A percentile compares a stretch with the other conserved stretches of the same genome.
These are phyloP conservation scores for Callaeas wilsoni DNA, from an alignment of 2,113 vertebrate species.

Conservation along the genomic window DNA sequence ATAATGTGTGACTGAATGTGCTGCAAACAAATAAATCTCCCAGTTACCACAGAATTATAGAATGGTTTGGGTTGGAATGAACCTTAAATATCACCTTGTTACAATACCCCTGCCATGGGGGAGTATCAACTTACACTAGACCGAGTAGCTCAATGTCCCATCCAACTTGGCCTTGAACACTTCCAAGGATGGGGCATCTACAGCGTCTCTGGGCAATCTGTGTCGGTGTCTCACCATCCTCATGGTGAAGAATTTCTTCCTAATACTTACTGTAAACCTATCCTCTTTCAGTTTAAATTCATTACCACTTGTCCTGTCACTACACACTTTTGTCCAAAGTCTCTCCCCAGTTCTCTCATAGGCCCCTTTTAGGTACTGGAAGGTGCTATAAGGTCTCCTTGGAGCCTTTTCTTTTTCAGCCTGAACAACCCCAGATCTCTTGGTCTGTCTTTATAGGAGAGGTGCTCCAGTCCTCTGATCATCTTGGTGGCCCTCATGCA, in stretches of 20 bases:
- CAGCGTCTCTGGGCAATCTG: neutral
- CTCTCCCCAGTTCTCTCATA: neutral
- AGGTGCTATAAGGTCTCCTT: neutral
- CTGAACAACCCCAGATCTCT: neutral
- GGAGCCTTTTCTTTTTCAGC: neutral
- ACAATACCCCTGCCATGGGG: accelerated
- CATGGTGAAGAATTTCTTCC: neutral
- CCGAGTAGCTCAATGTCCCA: neutral
- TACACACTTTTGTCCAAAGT: neutral
- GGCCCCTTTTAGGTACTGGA: neutral
- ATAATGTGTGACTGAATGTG: neutral
- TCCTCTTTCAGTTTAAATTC: neutral
- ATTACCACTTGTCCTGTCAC: neutral
- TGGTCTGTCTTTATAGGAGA: neutral
- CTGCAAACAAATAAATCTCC: neutral
- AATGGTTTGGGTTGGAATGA: neutral
- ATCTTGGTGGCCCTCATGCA: neutral
- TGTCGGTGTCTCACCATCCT: neutral
- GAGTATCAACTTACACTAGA: neutral
- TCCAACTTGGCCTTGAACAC: neutral
- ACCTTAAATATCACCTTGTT: neutral
- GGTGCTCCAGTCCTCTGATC: neutral
- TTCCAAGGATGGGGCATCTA: neutral
- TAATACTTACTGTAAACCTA: neutral
- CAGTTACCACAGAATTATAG: neutral